These are phyloP conservation scores for Marmota monax DNA, from an alignment of 2,113 vertebrate genomes.

Conservation along the genomic window DNA sequence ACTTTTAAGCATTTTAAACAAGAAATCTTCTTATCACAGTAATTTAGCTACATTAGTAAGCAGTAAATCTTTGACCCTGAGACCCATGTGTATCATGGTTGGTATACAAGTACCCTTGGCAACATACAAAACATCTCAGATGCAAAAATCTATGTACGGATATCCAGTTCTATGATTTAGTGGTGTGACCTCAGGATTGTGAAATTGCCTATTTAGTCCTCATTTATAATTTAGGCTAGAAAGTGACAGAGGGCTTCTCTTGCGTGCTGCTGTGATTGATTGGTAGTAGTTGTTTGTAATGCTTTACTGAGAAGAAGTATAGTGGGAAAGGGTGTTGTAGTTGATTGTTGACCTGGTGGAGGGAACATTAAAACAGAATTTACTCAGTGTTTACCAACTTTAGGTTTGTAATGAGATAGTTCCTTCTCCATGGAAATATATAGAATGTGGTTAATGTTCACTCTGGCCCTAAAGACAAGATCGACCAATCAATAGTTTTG, in stretches of 20 bases:
- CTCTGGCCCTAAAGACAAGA: background rate
- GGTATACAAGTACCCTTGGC: background rate
- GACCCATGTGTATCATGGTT: background rate
- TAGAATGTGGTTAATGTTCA: background rate
- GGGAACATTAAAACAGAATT: background rate
- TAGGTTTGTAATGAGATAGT: background rate
- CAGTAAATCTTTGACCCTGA: background rate
- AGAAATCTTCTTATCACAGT: background rate
- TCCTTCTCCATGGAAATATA: background rate
- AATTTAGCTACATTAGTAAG: background rate
- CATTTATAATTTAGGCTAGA: background rate
- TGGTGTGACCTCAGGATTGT: background rate
- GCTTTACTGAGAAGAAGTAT: background rate
- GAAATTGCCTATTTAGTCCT: background rate
- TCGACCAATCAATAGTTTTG: background rate
- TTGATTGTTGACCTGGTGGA: background rate
- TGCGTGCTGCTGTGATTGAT: background rate
- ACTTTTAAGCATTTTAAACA: background rate
- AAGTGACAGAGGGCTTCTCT: background rate
- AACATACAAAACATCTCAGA: background rate
- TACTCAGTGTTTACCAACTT: background rate
- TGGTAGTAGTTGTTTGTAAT: background rate
- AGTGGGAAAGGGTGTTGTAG: background rate
- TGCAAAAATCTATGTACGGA: background rate
- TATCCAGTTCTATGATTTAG: background rate